Evolutionary conservation across 2,113 vertebrate species (phyloP).

Genomic region (Stictonetta naevosa): DNA sequence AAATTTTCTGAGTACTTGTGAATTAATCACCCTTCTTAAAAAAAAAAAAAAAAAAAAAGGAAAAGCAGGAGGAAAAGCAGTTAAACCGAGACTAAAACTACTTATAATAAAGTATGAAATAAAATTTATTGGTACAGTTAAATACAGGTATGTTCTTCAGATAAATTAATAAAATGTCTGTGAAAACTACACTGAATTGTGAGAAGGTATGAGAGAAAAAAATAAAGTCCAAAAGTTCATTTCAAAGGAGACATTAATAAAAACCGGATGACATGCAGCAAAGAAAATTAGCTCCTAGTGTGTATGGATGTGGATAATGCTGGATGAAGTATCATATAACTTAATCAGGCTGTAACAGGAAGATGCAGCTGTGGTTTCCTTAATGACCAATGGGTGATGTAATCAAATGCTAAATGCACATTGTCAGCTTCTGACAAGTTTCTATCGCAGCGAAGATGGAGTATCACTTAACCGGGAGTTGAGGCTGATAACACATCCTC

Average conservation of each 20-base stretch:
- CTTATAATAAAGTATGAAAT: not conserved
- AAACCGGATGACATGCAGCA: not conserved
- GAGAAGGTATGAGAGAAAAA: not conserved
- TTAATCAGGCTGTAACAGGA: slow-evolving; percentile 49
- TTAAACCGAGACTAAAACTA: not conserved
- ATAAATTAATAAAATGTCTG: not conserved
- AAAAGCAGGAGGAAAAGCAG: not conserved
- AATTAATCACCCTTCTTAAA: not conserved
- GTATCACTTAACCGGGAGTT: not conserved
- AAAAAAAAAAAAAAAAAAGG: not conserved
- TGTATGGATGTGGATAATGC: slow-evolving; percentile 35
- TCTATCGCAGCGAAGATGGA: not conserved
- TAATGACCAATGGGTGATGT: slow-evolving; percentile 62
- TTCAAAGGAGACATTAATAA: slow-evolving; percentile 30
- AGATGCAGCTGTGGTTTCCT: slow-evolving; percentile 65
- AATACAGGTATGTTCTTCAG: not conserved
- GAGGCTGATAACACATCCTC: not conserved
- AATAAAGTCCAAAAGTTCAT: not conserved
- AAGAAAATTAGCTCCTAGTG: slow-evolving; percentile 52
- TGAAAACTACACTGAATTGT: not conserved
- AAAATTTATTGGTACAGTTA: not conserved
- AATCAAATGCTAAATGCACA: slow-evolving; percentile 60
- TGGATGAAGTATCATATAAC: slow-evolving; percentile 54
- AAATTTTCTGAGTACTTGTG: not conserved
- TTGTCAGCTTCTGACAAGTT: slow-evolving; percentile 8